A percentile compares a stretch with the other conserved stretches of the same genome.
These are phyloP conservation scores for Gallinago paraguaiae DNA, from an alignment of 2,113 vertebrate species.

Conservation along the genomic window DNA sequence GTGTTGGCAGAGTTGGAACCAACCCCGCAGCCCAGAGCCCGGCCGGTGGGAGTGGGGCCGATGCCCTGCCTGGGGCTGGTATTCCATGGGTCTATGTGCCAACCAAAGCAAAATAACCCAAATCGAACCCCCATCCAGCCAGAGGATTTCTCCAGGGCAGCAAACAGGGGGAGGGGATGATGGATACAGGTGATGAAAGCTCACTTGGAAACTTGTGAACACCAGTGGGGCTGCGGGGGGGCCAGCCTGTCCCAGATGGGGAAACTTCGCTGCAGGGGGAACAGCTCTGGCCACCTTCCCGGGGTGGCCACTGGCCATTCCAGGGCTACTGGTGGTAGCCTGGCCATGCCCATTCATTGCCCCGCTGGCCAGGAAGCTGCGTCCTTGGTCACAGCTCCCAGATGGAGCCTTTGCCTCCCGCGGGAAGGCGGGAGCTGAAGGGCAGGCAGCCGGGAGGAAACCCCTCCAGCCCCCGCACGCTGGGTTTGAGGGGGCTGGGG, in stretches of 20 bases:
- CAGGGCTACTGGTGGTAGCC: not conserved
- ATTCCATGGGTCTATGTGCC: not conserved
- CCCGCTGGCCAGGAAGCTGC: not conserved
- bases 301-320: not conserved
- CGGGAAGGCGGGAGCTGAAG: not conserved
- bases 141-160: slow-evolving; percentile 9
- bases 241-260: not conserved
- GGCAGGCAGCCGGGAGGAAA: not conserved
- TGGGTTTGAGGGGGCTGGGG: not conserved
- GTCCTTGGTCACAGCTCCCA: not conserved
- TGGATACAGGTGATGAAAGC: slow-evolving; percentile 24
- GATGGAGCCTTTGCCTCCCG: rapidly evolving
- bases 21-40: not conserved
- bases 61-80: not conserved
- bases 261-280: not conserved
- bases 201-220: slow-evolving; percentile 35
- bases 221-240: not conserved
- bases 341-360: too few species aligned
- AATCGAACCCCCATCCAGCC: not conserved
- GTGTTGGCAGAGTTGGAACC: not conserved
- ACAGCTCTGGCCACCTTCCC: not conserved
- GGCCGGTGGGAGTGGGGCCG: not conserved
- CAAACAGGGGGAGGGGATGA: slow-evolving; percentile 18
- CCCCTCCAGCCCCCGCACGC: rapidly evolving
- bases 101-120: not conserved